phyloP scores from a whole-genome alignment of 2,797 vertebrate genomes.

The Takifugu rubripes region DNA sequence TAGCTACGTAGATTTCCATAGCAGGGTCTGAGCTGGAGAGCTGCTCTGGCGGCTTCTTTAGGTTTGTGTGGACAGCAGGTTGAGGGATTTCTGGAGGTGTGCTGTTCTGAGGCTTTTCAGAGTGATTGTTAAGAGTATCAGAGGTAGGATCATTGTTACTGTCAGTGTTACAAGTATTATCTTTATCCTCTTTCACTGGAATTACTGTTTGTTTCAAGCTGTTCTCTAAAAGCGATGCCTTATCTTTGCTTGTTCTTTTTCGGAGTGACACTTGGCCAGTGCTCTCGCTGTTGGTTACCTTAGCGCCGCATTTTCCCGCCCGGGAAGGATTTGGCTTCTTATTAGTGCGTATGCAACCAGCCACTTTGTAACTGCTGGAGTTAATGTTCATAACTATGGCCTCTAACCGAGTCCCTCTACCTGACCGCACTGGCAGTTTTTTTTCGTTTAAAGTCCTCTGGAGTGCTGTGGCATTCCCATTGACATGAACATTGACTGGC shows the following conservation, averaged over 20 bases:
- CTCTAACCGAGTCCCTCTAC: conserved; percentile 71
- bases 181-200: conserved; percentile 31
- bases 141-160: conserved; percentile 70
- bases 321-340: conserved; percentile 46
- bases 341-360: conserved; percentile 45
- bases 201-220: conserved; percentile 32
- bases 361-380: conserved; percentile 67
- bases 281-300: conserved; percentile 12
- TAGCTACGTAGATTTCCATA: conserved; percentile 9
- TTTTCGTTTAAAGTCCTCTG: conserved; percentile 57
- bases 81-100: conserved; percentile 36
- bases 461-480: conserved; percentile 45
- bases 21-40: conserved; percentile 15
- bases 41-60: conserved; percentile 25
- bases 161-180: conserved; percentile 40
- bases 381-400: conserved; percentile 78
- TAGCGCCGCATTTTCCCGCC: conserved; percentile 1
- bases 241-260: conserved; percentile 21
- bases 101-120: conserved; percentile 34
- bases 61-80: conserved; percentile 15
- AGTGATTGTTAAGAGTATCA: conserved; percentile 48
- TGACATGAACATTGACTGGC: conserved; percentile 41
- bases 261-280: neutral
- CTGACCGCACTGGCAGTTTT: conserved; percentile 65
- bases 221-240: conserved; percentile 17